These are phyloP conservation scores for Schizaphis graminum DNA, from an alignment of 2,888 invertebrate species.

Conservation along the genomic window DNA sequence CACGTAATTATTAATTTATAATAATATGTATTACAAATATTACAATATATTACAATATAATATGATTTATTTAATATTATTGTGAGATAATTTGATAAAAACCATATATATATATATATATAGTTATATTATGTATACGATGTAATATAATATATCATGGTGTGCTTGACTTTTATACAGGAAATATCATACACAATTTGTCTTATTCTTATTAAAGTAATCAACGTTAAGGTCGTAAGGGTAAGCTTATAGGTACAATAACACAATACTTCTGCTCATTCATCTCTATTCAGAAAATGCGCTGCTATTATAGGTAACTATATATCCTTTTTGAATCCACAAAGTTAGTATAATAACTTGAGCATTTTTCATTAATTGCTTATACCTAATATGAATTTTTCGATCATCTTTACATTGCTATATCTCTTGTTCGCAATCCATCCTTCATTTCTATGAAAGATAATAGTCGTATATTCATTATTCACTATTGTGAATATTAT, in stretches of 20 bases:
- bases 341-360: background rate
- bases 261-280: background rate
- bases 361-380: background rate
- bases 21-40: background rate
- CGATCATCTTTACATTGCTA: background rate
- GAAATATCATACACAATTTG: background rate
- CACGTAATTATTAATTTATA: background rate
- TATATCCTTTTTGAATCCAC: background rate
- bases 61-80: background rate
- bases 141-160: background rate
- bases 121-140: background rate
- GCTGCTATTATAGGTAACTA: background rate
- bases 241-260: background rate
- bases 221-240: background rate
- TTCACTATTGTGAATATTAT: background rate
- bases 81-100: background rate
- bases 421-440: background rate
- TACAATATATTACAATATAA: background rate
- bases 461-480: background rate
- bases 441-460: background rate
- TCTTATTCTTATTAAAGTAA: background rate
- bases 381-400: background rate
- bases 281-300: background rate
- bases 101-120: background rate
- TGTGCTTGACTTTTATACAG: background rate